Conservation (phyloP, 2,113 vertebrate species). For the Nanorana parkeri region DNA sequence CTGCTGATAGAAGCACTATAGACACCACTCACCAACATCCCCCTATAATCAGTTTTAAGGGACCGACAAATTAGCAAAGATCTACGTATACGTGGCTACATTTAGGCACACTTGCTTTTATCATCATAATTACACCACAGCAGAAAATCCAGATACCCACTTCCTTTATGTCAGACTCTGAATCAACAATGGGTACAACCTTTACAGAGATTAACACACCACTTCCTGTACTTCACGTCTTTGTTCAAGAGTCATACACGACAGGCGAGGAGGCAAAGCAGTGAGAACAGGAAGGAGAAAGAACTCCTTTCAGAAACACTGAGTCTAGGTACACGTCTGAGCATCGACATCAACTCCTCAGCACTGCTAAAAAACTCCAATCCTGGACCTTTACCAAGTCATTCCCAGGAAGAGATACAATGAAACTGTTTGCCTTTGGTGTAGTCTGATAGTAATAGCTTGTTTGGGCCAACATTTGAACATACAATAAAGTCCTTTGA, state of each 20-base stretch:
- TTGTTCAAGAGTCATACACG: neutral
- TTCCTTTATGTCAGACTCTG: constrained; percentile 37
- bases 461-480: too few species aligned
- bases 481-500: too few species aligned
- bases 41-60: too few species aligned
- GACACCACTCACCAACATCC: too few species aligned
- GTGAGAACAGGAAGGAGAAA: constrained; percentile 25
- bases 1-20: too few species aligned
- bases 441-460: neutral
- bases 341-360: neutral
- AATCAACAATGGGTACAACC: constrained; percentile 31
- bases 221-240: constrained; percentile 35
- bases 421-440: neutral
- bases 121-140: neutral
- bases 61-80: too few species aligned
- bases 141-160: constrained; percentile 35
- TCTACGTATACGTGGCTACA: neutral
- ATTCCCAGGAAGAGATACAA: neutral
- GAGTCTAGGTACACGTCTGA: constrained; percentile 18
- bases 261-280: neutral
- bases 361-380: neutral
- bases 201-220: constrained; percentile 25
- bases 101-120: constrained; percentile 13
- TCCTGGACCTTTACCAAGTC: neutral
- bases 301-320: neutral